These are phyloP conservation scores for Anaspis maculata DNA, from an alignment of 2,888 invertebrate species.

Conservation along the genomic window DNA sequence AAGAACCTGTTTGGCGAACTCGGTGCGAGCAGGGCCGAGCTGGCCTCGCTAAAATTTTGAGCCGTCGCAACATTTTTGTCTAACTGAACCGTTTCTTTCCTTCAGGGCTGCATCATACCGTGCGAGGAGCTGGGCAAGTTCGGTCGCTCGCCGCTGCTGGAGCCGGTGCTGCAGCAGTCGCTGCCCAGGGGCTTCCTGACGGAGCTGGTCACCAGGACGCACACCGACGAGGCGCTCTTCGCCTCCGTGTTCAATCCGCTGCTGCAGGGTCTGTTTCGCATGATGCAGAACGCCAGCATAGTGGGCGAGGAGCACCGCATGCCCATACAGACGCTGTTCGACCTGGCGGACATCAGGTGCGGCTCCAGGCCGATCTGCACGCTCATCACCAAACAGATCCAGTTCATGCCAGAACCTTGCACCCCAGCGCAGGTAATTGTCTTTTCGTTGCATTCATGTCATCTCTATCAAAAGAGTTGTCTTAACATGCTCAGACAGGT, in stretches of 20 bases:
- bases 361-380: constrained; percentile 70
- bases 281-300: constrained; percentile 60
- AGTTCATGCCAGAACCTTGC: constrained; percentile 65
- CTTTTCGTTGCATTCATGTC: too few species aligned
- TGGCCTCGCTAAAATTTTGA: too few species aligned
- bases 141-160: constrained; percentile 56
- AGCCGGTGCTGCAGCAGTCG: constrained; percentile 60
- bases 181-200: constrained; percentile 68
- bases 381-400: constrained; percentile 52
- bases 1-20: too few species aligned
- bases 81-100: too few species aligned
- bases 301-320: constrained; percentile 58
- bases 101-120: constrained; percentile 40
- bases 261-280: constrained; percentile 60
- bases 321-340: constrained; percentile 54
- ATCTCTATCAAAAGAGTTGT: too few species aligned
- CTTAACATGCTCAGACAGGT: too few species aligned
- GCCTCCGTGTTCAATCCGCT: constrained; percentile 56
- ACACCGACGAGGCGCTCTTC: constrained; percentile 52
- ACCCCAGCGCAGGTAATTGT: too few species aligned
- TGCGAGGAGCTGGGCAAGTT: constrained; percentile 42
- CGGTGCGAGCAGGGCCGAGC: too few species aligned
- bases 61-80: too few species aligned
- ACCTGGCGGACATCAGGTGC: constrained; percentile 72
- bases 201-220: constrained; percentile 43